Conservation (phyloP, 2,888 invertebrate genomes). For the Belgica antarctica region DNA sequence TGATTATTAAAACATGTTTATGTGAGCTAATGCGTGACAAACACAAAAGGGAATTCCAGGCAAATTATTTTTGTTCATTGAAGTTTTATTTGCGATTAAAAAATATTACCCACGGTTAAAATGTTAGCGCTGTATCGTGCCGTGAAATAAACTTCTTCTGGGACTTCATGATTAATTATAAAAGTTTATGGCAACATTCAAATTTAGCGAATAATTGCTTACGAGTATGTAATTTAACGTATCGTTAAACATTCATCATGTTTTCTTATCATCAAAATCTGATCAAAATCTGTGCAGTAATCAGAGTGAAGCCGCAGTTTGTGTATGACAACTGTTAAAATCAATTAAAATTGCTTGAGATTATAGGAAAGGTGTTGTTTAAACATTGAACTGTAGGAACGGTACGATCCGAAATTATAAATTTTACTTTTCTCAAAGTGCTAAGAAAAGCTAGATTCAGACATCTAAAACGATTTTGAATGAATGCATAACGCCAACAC, state of each 20-base stretch:
- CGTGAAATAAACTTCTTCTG: neutral
- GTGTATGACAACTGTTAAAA: no score
- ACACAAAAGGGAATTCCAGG: neutral
- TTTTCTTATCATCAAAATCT: neutral
- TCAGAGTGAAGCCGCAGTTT: no score
- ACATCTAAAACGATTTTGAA: no score
- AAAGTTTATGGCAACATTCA: conserved; percentile 39
- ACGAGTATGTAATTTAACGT: conserved; percentile 32
- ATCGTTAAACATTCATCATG: conserved; percentile 25
- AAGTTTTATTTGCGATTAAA: conserved; percentile 34
- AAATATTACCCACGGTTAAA: conserved; percentile 8
- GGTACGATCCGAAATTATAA: no score
- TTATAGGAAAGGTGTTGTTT: no score
- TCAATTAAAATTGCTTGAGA: no score
- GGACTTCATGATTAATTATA: conserved; percentile 41
- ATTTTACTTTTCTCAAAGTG: no score
- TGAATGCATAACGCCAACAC: no score
- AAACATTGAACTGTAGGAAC: no score
- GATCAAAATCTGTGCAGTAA: neutral
- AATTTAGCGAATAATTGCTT: conserved; percentile 41
- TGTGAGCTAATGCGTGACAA: neutral
- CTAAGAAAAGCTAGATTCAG: no score
- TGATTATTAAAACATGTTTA: conserved; percentile 42
- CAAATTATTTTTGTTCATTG: no score
- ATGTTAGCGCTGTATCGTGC: neutral